phyloP scores from a whole-genome alignment of 2,888 invertebrate species.

The Stramonita haemastoma region DNA sequence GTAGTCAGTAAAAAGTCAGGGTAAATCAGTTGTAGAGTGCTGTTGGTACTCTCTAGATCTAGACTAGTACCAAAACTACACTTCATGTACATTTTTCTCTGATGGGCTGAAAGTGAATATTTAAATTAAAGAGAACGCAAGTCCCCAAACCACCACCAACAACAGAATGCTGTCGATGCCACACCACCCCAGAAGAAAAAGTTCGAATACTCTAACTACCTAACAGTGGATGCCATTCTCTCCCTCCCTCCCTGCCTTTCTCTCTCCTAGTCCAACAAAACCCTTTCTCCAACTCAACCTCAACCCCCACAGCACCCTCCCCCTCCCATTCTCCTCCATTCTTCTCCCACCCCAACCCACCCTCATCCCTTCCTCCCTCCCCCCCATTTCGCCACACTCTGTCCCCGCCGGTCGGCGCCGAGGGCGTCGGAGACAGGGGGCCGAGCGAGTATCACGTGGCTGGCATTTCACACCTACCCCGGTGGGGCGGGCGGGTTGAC shows the following conservation, averaged over 20 bases:
- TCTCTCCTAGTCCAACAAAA: background rate
- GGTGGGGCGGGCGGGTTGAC: constrained; percentile 20
- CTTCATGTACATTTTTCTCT: too few species aligned
- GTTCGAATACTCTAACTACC: too few species aligned
- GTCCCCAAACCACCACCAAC: too few species aligned
- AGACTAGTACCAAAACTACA: too few species aligned
- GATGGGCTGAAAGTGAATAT: too few species aligned
- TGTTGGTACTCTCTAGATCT: too few species aligned
- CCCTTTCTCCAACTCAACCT: background rate
- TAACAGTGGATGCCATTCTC: too few species aligned
- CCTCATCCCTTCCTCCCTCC: background rate
- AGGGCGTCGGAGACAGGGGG: background rate
- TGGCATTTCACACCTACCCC: constrained; percentile 40
- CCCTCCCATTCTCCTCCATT: background rate
- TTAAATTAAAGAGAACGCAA: too few species aligned
- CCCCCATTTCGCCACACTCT: background rate
- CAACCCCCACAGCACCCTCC: background rate
- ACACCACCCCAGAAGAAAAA: too few species aligned
- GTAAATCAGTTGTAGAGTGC: too few species aligned
- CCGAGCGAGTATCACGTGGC: constrained; percentile 29
- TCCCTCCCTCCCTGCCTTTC: background rate
- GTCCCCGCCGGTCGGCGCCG: background rate
- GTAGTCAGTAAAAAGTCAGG: too few species aligned
- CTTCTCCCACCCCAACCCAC: background rate
- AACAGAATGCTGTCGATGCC: too few species aligned